Conservation (phyloP, 2,888 invertebrate species). For the Drosophila pseudotakahashii region DNA sequence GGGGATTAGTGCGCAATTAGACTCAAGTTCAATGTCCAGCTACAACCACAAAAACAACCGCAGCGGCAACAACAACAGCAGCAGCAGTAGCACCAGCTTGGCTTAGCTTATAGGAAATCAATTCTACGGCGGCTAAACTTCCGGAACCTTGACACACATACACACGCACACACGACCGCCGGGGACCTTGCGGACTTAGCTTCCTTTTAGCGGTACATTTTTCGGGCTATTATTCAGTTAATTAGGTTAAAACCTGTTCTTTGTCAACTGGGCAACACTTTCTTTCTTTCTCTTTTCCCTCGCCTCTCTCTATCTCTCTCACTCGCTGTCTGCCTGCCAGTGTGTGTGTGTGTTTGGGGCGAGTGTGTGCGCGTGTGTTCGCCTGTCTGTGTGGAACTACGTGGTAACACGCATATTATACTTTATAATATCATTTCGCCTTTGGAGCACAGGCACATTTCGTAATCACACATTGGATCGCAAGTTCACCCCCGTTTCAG, state of each 20-base stretch:
- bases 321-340: conserved; percentile 11
- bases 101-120: conserved; percentile 32
- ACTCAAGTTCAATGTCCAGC: conserved; percentile 67
- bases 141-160: conserved; percentile 59
- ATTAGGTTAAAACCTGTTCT: conserved; percentile 77
- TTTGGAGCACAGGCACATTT: conserved; percentile 51
- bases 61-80: conserved; percentile 18
- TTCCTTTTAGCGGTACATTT: conserved; percentile 32
- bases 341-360: conserved; percentile 9
- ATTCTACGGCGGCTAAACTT: conserved; percentile 21
- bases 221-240: conserved; percentile 49
- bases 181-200: conserved; percentile 24
- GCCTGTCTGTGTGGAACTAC: conserved; percentile 55
- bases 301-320: conserved; percentile 6
- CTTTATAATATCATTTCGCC: conserved; percentile 52
- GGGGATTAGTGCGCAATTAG: conserved; percentile 39
- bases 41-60: conserved; percentile 12
- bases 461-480: conserved; percentile 66
- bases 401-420: conserved; percentile 71
- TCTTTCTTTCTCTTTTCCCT: conserved; percentile 53
- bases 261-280: conserved; percentile 70
- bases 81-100: too few relatives aligned
- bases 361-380: conserved; percentile 17
- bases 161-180: conserved; percentile 10
- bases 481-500: conserved; percentile 26